These are phyloP conservation scores for Hystrix brachyura DNA, from an alignment of 2,113 vertebrate species.

Conservation along the genomic window DNA sequence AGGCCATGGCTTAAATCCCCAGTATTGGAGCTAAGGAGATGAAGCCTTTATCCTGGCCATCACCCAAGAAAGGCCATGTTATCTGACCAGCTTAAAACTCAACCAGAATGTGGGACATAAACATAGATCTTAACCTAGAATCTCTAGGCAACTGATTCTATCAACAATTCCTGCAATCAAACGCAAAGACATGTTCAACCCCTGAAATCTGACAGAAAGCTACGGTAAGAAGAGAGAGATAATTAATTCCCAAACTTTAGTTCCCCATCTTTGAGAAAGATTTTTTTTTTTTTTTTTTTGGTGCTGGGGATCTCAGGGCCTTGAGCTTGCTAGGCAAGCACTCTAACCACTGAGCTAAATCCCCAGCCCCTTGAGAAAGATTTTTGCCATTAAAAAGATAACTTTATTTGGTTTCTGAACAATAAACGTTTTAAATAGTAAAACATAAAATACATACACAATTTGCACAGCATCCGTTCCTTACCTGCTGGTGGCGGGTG, in stretches of 20 bases:
- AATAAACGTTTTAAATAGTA: conserved; percentile 16
- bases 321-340: too few species aligned
- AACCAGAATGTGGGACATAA: conserved; percentile 27
- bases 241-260: conserved; percentile 39
- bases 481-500: conserved; percentile 95
- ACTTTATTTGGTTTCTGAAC: conserved; percentile 18
- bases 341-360: too few species aligned
- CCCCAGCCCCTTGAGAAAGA: neutral
- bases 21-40: neutral
- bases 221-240: neutral
- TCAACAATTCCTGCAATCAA: conserved; percentile 51
- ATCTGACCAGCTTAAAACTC: conserved; percentile 40
- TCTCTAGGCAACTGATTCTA: conserved; percentile 21
- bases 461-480: neutral
- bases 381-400: neutral
- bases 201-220: conserved; percentile 27
- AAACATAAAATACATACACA: neutral
- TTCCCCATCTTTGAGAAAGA: neutral
- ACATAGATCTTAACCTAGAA: conserved; percentile 50
- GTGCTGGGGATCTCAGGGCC: too few species aligned
- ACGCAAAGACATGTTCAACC: neutral
- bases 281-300: neutral
- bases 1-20: neutral
- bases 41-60: neutral
- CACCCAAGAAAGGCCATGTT: conserved; percentile 44